Percentiles rank a stretch among this genome's conserved stretches.
phyloP scores from a whole-genome alignment of 2,113 vertebrate species.

The Tupaia tana region DNA sequence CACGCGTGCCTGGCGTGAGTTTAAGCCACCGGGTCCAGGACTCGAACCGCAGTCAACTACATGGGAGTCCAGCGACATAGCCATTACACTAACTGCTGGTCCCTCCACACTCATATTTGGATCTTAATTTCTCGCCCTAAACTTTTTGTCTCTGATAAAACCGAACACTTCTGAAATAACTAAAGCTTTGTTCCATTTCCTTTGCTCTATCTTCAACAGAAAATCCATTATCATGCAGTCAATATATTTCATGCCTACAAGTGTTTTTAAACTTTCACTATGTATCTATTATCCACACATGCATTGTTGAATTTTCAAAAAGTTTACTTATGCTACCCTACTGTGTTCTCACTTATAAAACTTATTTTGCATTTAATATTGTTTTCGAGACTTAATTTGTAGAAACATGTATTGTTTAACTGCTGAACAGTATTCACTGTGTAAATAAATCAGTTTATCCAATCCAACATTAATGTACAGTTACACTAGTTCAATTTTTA shows the following conservation, averaged over 20 bases:
- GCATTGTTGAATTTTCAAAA: neutral
- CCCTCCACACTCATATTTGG: neutral
- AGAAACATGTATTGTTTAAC: conserved; percentile 13
- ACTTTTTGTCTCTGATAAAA: conserved; percentile 31
- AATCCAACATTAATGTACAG: neutral
- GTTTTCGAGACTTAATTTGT: conserved; percentile 20
- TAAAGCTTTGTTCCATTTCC: neutral
- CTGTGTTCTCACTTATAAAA: neutral
- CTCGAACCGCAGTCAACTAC: too few species aligned
- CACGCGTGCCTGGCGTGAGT: too few species aligned
- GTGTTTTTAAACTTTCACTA: conserved; percentile 25
- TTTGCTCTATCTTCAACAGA: neutral
- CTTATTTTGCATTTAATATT: conserved; percentile 27
- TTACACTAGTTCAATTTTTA: neutral
- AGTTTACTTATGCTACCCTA: conserved; percentile 6
- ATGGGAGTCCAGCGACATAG: too few species aligned
- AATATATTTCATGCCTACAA: neutral
- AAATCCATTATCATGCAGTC: neutral
- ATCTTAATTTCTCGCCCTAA: neutral
- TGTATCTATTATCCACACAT: neutral
- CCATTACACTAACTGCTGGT: too few species aligned
- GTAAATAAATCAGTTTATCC: neutral
- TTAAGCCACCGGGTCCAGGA: too few species aligned
- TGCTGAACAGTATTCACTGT: neutral
- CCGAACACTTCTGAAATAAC: conserved; percentile 9